Evolutionary conservation across 2,113 vertebrate species (phyloP).

Genomic region (Etia nguti): DNA sequence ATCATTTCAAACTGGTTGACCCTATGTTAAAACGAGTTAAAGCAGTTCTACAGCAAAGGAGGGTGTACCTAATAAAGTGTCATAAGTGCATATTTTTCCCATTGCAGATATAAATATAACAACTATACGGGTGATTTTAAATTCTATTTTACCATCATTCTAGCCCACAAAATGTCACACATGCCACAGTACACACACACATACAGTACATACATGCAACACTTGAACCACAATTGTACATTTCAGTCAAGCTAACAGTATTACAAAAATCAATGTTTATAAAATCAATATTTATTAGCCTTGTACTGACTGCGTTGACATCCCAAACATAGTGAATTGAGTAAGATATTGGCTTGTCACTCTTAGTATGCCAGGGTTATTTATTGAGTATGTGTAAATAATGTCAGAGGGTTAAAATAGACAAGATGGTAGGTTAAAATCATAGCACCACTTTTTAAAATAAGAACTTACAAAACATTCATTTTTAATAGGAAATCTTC

Average conservation of each 20-base stretch:
- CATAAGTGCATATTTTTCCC: background rate
- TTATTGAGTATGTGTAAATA: background rate
- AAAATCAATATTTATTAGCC: slow-evolving; percentile 50
- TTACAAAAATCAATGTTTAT: slow-evolving; percentile 26
- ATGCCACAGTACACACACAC: background rate
- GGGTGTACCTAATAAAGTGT: background rate
- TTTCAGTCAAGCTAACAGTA: slow-evolving; percentile 13
- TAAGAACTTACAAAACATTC: background rate
- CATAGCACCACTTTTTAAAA: background rate
- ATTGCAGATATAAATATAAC: background rate
- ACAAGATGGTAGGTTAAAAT: background rate
- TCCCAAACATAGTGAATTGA: slow-evolving; percentile 20
- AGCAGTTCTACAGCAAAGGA: no score
- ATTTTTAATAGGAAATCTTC: background rate
- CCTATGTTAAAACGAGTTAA: no score
- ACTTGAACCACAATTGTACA: background rate
- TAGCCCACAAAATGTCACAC: background rate
- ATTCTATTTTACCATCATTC: background rate
- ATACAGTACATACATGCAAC: background rate
- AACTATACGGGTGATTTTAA: background rate
- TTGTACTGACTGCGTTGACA: slow-evolving; percentile 28
- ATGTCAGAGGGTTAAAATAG: background rate
- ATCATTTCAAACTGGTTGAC: no score
- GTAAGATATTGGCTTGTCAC: slow-evolving; percentile 21
- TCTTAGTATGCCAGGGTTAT: slow-evolving; percentile 11